These are phyloP conservation scores for Sisor rabdophorus DNA, from an alignment of 2,113 vertebrate genomes.

Conservation along the genomic window DNA sequence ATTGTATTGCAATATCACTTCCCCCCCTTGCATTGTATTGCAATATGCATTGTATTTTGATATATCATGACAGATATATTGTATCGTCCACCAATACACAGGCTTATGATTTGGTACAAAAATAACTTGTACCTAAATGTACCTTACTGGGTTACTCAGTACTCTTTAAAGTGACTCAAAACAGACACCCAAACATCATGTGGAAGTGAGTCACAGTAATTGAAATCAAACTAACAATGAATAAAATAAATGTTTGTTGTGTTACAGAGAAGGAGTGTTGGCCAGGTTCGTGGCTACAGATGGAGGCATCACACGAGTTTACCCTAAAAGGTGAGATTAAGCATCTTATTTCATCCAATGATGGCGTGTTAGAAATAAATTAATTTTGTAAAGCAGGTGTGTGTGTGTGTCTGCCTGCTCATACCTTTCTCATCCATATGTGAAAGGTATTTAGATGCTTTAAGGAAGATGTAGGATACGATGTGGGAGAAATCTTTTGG, in stretches of 20 bases:
- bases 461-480: constrained; percentile 13
- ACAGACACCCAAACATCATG: not conserved
- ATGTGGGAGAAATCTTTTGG: constrained; percentile 22
- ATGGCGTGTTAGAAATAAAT: not conserved
- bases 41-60: too few species aligned
- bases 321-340: constrained; percentile 83
- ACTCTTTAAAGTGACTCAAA: constrained; percentile 13
- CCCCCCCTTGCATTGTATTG: too few species aligned
- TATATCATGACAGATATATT: too few species aligned
- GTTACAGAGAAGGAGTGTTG: constrained; percentile 77
- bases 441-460: constrained; percentile 9
- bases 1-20: too few species aligned
- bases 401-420: constrained; percentile 9
- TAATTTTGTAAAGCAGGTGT: constrained; percentile 1
- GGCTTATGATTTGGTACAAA: too few species aligned
- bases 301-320: constrained; percentile 94
- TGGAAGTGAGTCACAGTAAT: not conserved
- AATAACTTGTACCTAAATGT: too few species aligned
- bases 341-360: not conserved
- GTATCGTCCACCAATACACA: too few species aligned
- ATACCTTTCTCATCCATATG: constrained; percentile 32
- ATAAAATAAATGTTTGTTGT: not conserved
- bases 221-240: not conserved
- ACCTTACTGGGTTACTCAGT: too few species aligned
- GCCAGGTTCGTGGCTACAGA: constrained; percentile 94